A percentile compares a stretch with the other conserved stretches of the same genome.
Conservation (phyloP, 2,797 vertebrate genomes). For the Hippoglossus hippoglossus region DNA sequence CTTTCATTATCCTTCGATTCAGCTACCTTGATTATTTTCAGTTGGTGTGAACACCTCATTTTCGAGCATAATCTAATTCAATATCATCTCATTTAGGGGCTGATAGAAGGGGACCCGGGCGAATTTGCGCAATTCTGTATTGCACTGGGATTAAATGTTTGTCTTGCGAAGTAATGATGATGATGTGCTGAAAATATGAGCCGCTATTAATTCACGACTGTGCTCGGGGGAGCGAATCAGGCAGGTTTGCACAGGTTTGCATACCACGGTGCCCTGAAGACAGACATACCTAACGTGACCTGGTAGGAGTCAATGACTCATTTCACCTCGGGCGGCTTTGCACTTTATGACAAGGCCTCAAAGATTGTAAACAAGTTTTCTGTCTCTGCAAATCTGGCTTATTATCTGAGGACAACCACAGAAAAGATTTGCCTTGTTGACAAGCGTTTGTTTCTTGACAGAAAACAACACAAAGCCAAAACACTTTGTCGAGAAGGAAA, state of each 20-base stretch:
- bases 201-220: constrained; percentile 59
- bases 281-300: constrained; percentile 66
- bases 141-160: constrained; percentile 75
- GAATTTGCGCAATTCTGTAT: constrained; percentile 64
- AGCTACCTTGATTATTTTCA: constrained; percentile 79
- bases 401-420: constrained; percentile 67
- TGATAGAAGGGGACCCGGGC: constrained; percentile 72
- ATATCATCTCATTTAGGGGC: constrained; percentile 79
- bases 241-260: constrained; percentile 66
- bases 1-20: constrained; percentile 77
- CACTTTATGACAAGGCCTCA: constrained; percentile 68
- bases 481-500: constrained; percentile 45
- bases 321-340: constrained; percentile 71
- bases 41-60: constrained; percentile 80
- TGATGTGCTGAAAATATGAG: constrained; percentile 67
- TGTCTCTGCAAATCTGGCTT: constrained; percentile 69
- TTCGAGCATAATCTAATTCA: constrained; percentile 81
- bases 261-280: constrained; percentile 54
- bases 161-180: constrained; percentile 75
- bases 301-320: constrained; percentile 65
- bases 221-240: constrained; percentile 10
- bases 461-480: constrained; percentile 32
- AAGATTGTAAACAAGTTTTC: constrained; percentile 80
- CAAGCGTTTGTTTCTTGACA: constrained; percentile 65
- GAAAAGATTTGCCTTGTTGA: constrained; percentile 61